Evolutionary conservation across 2,888 invertebrate species (phyloP).

Genomic region (Drosophila atripex): DNA sequence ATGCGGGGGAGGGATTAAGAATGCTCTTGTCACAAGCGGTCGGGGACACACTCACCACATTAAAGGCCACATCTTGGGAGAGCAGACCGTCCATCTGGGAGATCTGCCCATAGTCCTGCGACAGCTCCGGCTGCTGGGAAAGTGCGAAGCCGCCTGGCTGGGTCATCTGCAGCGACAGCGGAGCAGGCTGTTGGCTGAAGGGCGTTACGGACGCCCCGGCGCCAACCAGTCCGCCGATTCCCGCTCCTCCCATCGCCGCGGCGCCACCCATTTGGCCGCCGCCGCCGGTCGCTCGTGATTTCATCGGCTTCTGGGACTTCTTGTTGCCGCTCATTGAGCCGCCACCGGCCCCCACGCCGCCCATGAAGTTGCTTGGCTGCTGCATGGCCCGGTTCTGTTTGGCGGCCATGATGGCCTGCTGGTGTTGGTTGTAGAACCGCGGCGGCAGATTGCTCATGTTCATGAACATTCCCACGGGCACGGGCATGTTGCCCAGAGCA

Average conservation of each 20-base stretch:
- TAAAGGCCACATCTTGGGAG: conserved; percentile 89
- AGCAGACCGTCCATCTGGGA: conserved; percentile 97
- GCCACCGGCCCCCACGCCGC: background rate
- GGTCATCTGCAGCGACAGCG: conserved; percentile 88
- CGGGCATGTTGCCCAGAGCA: conserved; percentile 92
- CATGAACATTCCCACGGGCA: conserved; percentile 97
- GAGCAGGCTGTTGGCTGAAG: conserved; percentile 87
- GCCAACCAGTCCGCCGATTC: background rate
- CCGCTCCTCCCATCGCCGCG: background rate
- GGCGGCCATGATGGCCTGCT: conserved; percentile 86
- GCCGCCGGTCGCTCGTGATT: background rate
- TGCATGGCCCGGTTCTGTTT: conserved; percentile 82
- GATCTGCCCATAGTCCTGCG: conserved; percentile 83
- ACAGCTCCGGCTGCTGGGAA: conserved; percentile 86
- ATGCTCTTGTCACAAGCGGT: background rate
- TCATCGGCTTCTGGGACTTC: conserved; percentile 16
- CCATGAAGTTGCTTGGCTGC: conserved; percentile 8
- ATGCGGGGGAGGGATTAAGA: background rate
- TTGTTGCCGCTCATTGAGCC: conserved; percentile 9
- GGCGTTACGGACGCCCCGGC: conserved; percentile 84
- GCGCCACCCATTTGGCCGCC: background rate
- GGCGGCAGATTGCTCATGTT: conserved; percentile 93
- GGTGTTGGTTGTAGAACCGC: conserved; percentile 90
- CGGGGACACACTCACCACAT: conserved; percentile 73
- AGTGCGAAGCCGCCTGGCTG: conserved; percentile 88